phyloP scores from a whole-genome alignment of 1,140 invertebrate genomes.

The Penaeus vannamei region DNA sequence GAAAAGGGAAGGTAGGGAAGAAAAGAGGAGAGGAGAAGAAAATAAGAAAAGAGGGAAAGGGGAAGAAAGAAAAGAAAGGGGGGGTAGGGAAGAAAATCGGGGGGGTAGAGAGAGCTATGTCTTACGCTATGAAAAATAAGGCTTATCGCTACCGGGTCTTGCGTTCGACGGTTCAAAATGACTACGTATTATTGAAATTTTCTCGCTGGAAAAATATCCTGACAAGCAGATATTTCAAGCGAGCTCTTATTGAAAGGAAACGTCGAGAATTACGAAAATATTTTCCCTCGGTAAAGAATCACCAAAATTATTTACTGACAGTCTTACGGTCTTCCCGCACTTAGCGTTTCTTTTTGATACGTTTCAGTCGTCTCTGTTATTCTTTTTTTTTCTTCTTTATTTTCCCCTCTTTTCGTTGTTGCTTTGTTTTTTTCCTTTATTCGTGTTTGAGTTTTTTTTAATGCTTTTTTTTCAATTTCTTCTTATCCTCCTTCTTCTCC shows the following conservation, averaged over 20 bases:
- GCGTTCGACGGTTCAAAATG: slow-evolving; percentile 66
- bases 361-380: slow-evolving; percentile 34
- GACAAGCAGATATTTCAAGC: slow-evolving; percentile 68
- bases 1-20: too few relatives aligned
- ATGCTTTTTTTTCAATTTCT: too few relatives aligned
- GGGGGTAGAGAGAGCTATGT: background rate
- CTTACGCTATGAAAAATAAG: slow-evolving; percentile 61
- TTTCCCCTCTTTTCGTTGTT: background rate
- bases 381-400: slow-evolving; percentile 3
- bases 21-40: background rate
- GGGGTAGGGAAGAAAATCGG: background rate
- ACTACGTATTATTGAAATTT: slow-evolving; percentile 68
- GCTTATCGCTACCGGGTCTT: slow-evolving; percentile 63
- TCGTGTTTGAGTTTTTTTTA: too few relatives aligned
- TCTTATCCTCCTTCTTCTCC: background rate
- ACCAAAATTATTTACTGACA: slow-evolving; percentile 68
- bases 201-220: slow-evolving; percentile 68
- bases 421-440: background rate
- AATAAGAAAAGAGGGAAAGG: background rate
- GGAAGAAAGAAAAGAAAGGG: background rate
- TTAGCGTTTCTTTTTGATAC: slow-evolving; percentile 59
- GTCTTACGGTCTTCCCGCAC: slow-evolving; percentile 54
- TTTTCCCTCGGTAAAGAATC: slow-evolving; percentile 68
- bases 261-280: slow-evolving; percentile 69
- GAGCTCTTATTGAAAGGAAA: slow-evolving; percentile 68